Conservation (phyloP, 2,113 vertebrate genomes). For the Ciconia boyciana region DNA sequence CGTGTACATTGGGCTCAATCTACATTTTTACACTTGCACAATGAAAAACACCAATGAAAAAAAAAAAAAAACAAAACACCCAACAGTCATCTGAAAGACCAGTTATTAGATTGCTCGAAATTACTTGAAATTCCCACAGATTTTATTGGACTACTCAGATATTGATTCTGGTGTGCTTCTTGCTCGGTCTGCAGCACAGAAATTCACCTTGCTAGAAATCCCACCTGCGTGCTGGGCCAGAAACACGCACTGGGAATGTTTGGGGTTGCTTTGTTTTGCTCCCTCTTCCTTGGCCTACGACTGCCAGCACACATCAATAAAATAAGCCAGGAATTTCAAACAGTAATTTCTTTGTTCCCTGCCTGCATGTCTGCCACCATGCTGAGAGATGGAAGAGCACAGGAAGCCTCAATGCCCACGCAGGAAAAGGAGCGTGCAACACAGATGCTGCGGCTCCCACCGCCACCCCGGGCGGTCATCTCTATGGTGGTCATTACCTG, state of each 20-base stretch:
- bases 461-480: background rate
- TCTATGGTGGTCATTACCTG: background rate
- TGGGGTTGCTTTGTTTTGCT: background rate
- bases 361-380: background rate
- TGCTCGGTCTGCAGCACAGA: background rate
- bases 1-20: background rate
- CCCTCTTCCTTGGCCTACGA: background rate
- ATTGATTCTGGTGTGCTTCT: background rate
- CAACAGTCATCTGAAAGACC: background rate
- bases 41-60: background rate
- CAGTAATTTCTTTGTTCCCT: background rate
- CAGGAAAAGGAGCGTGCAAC: background rate
- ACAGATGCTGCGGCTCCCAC: background rate
- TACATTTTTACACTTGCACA: background rate
- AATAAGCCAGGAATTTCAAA: background rate
- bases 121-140: background rate
- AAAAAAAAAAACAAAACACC: background rate
- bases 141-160: background rate
- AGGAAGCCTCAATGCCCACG: background rate
- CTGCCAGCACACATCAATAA: background rate
- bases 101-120: background rate
- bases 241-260: accelerated
- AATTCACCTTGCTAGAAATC: background rate
- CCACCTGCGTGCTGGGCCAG: background rate
- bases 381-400: background rate